Conservation (phyloP, 2,113 vertebrate genomes). For the Ceyx margarethae region DNA sequence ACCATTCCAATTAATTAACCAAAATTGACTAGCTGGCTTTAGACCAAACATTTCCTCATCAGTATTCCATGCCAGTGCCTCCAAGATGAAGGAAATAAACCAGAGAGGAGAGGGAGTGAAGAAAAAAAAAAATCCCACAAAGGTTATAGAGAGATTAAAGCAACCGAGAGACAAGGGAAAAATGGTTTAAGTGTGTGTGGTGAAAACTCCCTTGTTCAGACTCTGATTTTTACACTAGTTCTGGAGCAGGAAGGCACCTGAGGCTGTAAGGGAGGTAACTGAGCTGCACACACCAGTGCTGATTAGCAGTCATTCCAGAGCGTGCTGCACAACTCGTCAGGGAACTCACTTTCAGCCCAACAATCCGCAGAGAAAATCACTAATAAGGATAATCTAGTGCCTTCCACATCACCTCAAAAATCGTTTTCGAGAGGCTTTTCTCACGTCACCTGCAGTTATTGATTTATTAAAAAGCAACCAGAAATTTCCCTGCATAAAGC, state of each 20-base stretch:
- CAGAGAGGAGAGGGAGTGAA: background rate
- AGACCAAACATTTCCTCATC: conserved; percentile 62
- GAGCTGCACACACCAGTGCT: background rate
- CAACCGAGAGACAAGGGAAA: background rate
- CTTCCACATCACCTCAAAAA: conserved; percentile 28
- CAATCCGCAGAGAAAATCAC: conserved; percentile 49
- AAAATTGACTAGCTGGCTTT: conserved; percentile 62
- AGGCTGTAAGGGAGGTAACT: background rate
- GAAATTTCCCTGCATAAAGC: conserved; percentile 20
- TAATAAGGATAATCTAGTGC: conserved; percentile 22
- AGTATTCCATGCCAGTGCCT: conserved; percentile 44
- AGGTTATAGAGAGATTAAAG: background rate
- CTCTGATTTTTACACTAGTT: background rate
- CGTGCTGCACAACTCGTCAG: background rate
- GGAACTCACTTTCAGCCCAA: conserved; percentile 26
- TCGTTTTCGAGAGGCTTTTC: background rate
- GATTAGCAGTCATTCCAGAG: conserved; percentile 19
- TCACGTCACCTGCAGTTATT: background rate
- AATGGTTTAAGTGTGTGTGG: background rate
- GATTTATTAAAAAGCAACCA: conserved; percentile 58
- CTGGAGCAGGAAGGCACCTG: background rate
- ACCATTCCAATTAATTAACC: conserved; percentile 73
- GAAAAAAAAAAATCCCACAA: background rate
- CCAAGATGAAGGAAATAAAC: conserved; percentile 42
- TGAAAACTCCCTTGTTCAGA: rapidly evolving